Evolutionary conservation across 2,888 invertebrate species (phyloP), one percentile per base, ranked within the genome.

Genomic region (Cryptops parisi): DNA sequence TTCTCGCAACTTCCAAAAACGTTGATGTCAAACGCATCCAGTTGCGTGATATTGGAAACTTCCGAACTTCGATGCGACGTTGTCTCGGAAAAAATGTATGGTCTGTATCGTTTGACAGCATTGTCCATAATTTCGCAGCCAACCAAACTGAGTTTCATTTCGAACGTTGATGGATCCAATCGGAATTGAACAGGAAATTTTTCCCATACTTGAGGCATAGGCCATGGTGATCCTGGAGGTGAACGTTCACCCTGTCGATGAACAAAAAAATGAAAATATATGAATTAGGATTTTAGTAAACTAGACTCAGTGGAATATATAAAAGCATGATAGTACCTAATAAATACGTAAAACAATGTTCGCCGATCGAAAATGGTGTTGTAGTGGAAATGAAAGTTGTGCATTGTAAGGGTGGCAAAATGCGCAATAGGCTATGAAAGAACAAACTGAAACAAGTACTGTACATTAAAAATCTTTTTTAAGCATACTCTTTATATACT

Each of bases 211-310:
- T 59, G 59, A 4, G 66, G 66, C 47, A 60, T 45, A 3, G 66
- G 66, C 66, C 66, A 66, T 47, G 65, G 64, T 12, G 62, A 58
- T n/a, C 65, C 65, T 1, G 65, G 65, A 3, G 59, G 50, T 26
- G 64, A 58, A n/a, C 56, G 45, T 22, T 59, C 47, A 44, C 65
- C 65, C 65, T 65, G 6, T 0, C 47, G 48, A 27, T 15, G 15
- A 46, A 44, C 24, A 53, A 41, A 52, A 45, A 33, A n/a, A n/a
- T n/a, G n/a, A n/a, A n/a, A n/a, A n/a, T n/a, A n/a, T n/a, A n/a
- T n/a, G n/a, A n/a, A n/a, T n/a, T n/a, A n/a, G n/a, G n/a, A n/a
- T n/a, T n/a, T n/a, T n/a, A n/a, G n/a, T n/a, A n/a, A n/a, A n/a
- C n/a, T n/a, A n/a, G n/a, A n/a, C n/a, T n/a, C n/a, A n/a, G n/a